Evolutionary conservation across 92 coral and sea anemone species (phyloP).

Genomic region (Umimayanthus chanpuru): DNA sequence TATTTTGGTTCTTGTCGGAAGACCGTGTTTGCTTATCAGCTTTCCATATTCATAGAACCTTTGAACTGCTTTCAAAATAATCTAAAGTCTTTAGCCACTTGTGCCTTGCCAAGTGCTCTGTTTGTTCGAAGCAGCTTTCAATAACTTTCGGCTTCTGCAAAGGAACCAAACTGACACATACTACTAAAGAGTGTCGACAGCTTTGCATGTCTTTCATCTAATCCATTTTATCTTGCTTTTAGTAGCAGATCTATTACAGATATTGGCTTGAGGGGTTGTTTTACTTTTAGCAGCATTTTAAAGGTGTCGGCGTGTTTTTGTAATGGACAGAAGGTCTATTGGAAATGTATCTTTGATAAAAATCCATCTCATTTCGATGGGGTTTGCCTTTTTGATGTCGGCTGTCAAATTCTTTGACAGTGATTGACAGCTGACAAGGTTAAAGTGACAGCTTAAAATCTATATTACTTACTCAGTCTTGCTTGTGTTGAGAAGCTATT

Average conservation of each 20-base stretch:
- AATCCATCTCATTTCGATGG: constrained; percentile 39
- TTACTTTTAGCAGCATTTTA: constrained; percentile 27
- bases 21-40: constrained; percentile 12
- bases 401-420: constrained; percentile 54
- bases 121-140: constrained; percentile 27
- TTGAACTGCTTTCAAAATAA: constrained; percentile 34
- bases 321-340: constrained; percentile 30
- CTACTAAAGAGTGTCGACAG: constrained; percentile 33
- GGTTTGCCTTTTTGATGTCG: constrained; percentile 54
- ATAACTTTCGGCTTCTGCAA: constrained; percentile 39
- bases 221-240: constrained; percentile 35
- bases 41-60: constrained; percentile 19
- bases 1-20: constrained; percentile 14
- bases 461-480: constrained; percentile 16
- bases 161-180: constrained; percentile 25
- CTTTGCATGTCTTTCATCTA: constrained; percentile 4
- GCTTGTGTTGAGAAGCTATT: constrained; percentile 26
- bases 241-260: constrained; percentile 40
- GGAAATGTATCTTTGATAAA: constrained; percentile 35
- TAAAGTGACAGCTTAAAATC: constrained; percentile 37
- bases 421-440: constrained; percentile 61
- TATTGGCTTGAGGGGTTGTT: constrained; percentile 37
- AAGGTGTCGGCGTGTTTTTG: constrained; percentile 36
- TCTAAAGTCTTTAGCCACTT: constrained; percentile 26
- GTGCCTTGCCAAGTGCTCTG: constrained; percentile 25